Evolutionary conservation across 2,888 invertebrate genomes (phyloP).

Genomic region (Aporophyla lueneburgensis): DNA sequence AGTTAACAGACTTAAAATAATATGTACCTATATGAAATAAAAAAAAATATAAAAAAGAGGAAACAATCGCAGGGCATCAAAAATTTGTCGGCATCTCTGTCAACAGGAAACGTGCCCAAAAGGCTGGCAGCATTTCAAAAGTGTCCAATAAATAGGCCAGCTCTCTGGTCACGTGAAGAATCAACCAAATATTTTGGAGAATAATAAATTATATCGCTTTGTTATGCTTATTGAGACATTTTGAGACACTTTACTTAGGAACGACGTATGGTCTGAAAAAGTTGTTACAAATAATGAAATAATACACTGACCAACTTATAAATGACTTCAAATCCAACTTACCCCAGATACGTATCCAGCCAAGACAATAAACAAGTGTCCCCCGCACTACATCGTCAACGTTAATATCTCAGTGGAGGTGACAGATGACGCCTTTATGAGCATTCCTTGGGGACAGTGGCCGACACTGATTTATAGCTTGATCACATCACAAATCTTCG

Average conservation of each 20-base stretch:
- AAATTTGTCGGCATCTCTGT: too few relatives aligned
- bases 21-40: too few relatives aligned
- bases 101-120: too few relatives aligned
- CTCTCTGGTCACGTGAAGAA: too few relatives aligned
- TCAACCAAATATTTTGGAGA: too few relatives aligned
- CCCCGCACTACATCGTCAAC: conserved; percentile 49
- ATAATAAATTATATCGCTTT: too few relatives aligned
- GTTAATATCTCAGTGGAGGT: conserved; percentile 64
- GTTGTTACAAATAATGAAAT: not conserved
- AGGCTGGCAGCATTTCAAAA: too few relatives aligned
- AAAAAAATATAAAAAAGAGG: too few relatives aligned
- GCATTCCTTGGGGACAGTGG: conserved; percentile 67
- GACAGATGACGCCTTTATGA: conserved; percentile 71
- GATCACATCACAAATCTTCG: conserved; percentile 70
- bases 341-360: conserved; percentile 6
- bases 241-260: not conserved
- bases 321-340: conserved; percentile 24
- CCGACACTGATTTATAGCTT: conserved; percentile 69
- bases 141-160: too few relatives aligned
- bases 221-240: too few relatives aligned
- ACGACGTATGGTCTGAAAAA: not conserved
- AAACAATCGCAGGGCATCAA: too few relatives aligned
- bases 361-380: conserved; percentile 54
- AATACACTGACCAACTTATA: not conserved
- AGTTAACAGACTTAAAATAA: too few relatives aligned